A percentile compares a stretch with the other conserved stretches of the same genome.
Evolutionary conservation across 1,140 invertebrate genomes (phyloP).

Genomic region (Neodiprion fabricii): DNA sequence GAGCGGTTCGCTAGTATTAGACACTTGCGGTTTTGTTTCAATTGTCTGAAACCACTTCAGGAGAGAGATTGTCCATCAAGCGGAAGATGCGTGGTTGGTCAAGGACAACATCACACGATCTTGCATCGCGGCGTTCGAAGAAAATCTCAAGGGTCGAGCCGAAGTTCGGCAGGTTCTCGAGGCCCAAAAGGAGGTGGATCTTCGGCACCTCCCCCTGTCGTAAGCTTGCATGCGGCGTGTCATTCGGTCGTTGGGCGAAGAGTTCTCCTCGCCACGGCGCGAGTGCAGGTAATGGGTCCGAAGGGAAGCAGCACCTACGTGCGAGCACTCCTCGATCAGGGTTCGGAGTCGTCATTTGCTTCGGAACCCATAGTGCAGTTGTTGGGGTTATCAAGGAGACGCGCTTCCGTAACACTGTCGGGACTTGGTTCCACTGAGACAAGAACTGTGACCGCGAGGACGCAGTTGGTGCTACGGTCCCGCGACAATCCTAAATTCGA

Average conservation of each 20-base stretch:
- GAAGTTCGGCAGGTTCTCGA: not conserved
- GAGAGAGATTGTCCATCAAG: not conserved
- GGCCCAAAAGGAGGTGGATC: not conserved
- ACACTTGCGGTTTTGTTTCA: slow-evolving; percentile 19
- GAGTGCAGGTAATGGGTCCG: not conserved
- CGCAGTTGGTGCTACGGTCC: too few species aligned
- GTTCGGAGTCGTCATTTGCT: not conserved
- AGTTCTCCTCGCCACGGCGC: too few species aligned
- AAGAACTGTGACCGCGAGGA: too few species aligned
- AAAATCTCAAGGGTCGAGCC: not conserved
- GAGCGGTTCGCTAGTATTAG: not conserved
- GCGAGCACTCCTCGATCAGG: not conserved
- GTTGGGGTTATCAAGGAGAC: too few species aligned
- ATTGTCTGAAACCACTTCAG: slow-evolving; percentile 19
- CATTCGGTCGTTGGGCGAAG: too few species aligned
- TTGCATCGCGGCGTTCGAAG: not conserved
- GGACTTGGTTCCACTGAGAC: too few species aligned
- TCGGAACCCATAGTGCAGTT: not conserved
- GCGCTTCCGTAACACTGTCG: too few species aligned
- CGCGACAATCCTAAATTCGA: too few species aligned
- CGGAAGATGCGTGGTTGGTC: too few species aligned
- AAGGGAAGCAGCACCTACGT: not conserved
- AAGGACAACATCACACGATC: not conserved
- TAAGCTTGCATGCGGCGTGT: not conserved
- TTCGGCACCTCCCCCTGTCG: not conserved